A percentile compares a stretch with the other conserved stretches of the same genome.
Conservation (phyloP, 2,797 vertebrate genomes). For the Vipera ursinii region DNA sequence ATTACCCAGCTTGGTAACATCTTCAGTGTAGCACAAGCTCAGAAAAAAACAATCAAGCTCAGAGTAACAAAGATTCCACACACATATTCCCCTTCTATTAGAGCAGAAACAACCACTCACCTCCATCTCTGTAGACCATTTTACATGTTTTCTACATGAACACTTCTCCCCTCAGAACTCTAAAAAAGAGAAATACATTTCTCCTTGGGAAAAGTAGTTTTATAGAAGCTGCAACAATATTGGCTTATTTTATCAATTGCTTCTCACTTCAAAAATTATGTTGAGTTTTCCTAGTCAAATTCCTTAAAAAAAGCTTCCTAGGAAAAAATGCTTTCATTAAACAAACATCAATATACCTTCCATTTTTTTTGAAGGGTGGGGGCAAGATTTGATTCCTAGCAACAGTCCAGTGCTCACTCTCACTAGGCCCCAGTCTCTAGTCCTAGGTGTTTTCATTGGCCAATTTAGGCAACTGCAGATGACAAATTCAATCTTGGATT, state of each 20-base stretch:
- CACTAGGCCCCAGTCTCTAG: background rate
- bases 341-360: background rate
- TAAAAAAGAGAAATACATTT: background rate
- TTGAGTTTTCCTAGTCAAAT: background rate
- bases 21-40: too few species aligned
- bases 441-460: background rate
- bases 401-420: background rate
- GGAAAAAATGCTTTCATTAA: background rate
- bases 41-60: too few species aligned
- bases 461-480: background rate
- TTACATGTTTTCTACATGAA: too few species aligned
- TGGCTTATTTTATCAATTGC: background rate
- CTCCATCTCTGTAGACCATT: too few species aligned
- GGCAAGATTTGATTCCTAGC: background rate
- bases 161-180: too few species aligned
- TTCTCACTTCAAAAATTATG: background rate
- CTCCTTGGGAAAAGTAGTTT: rapidly evolving
- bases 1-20: too few species aligned
- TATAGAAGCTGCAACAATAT: background rate
- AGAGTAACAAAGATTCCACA: too few species aligned
- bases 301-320: background rate
- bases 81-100: background rate
- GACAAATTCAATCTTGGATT: background rate
- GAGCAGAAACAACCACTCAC: background rate
- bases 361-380: background rate